phyloP scores from a whole-genome alignment of 2,888 invertebrate species.

The Idaea aversata region DNA sequence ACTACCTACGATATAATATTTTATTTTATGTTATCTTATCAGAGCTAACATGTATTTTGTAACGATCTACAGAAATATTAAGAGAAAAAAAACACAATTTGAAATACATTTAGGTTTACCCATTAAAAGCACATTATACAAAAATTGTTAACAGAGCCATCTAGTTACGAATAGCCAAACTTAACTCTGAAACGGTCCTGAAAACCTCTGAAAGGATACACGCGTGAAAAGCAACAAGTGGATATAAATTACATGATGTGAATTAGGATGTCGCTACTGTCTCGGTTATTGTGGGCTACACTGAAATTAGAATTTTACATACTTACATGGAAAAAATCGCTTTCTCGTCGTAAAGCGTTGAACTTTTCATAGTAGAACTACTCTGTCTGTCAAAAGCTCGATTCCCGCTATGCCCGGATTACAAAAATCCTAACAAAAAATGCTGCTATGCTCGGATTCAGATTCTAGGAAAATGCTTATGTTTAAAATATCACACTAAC shows the following conservation, averaged over 20 bases:
- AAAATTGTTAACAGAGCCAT: constrained; percentile 11
- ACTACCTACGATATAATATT: not conserved
- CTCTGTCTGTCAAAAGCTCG: no score
- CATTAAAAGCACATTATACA: not conserved
- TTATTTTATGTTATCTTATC: not conserved
- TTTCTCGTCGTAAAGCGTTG: no score
- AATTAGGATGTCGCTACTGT: constrained; percentile 14
- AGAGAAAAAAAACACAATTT: not conserved
- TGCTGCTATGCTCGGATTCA: no score
- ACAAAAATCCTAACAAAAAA: no score
- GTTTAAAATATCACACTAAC: no score
- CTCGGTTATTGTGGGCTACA: not conserved
- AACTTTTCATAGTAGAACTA: no score
- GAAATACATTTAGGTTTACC: not conserved
- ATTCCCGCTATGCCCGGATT: no score
- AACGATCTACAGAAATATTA: no score
- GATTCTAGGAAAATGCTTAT: no score
- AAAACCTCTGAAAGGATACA: constrained; percentile 6
- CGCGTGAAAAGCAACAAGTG: constrained; percentile 14
- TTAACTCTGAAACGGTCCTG: constrained; percentile 7
- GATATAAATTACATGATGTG: constrained; percentile 4
- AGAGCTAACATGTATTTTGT: not conserved
- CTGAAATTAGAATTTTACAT: no score
- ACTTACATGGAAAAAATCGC: no score
- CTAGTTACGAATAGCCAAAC: constrained; percentile 6